These are phyloP conservation scores for Tamias sibiricus DNA, from an alignment of 2,113 vertebrate species.

Conservation along the genomic window DNA sequence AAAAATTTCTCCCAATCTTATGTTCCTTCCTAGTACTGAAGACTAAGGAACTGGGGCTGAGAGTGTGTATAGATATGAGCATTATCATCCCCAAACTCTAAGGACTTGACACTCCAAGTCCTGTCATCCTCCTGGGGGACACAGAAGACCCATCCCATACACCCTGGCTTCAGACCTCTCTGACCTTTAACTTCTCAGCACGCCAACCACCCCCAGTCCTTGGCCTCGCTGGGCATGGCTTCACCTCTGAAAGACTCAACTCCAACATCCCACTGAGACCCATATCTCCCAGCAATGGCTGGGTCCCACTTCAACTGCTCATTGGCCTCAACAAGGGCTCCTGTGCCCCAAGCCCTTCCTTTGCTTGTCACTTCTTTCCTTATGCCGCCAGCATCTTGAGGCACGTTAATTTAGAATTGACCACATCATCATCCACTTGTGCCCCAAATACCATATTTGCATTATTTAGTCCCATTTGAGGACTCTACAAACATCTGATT, in stretches of 20 bases:
- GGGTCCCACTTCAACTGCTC: neutral
- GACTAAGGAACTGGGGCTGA: neutral
- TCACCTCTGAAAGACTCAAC: neutral
- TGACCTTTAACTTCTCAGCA: neutral
- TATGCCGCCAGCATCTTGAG: neutral
- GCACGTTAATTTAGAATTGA: neutral
- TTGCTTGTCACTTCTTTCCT: constrained; percentile 11
- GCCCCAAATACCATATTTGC: neutral
- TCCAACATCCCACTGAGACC: neutral
- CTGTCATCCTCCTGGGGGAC: neutral
- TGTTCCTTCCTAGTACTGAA: neutral
- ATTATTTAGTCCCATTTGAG: neutral
- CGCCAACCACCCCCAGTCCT: neutral
- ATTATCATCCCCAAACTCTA: neutral
- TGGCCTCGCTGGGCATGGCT: neutral
- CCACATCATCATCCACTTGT: neutral
- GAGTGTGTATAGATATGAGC: neutral
- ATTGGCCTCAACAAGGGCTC: neutral
- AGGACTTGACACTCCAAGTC: neutral
- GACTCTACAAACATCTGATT: neutral
- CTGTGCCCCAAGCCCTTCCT: neutral
- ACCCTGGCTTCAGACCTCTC: neutral
- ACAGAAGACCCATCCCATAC: neutral
- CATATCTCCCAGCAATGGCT: neutral
- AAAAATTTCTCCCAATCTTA: neutral